These are phyloP conservation scores for Gadus macrocephalus DNA, from an alignment of 2,113 vertebrate genomes.

Conservation along the genomic window DNA sequence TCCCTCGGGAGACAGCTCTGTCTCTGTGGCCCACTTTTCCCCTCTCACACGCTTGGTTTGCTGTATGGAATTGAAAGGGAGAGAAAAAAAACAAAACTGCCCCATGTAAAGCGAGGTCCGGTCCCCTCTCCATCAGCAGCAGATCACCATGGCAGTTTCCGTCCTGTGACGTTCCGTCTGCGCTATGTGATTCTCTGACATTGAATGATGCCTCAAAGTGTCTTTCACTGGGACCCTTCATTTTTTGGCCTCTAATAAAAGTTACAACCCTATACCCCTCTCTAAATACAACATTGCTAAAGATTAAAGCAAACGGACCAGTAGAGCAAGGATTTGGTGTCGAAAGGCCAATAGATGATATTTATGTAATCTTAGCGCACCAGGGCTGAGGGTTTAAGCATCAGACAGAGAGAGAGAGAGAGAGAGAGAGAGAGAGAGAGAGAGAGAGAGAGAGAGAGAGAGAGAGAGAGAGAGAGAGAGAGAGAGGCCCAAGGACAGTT, in stretches of 20 bases:
- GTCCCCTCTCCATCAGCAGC: slow-evolving; percentile 49
- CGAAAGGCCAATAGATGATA: slow-evolving; percentile 52
- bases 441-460: too few relatives aligned
- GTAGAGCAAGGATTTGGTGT: slow-evolving; percentile 37
- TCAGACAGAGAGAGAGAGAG: too few relatives aligned
- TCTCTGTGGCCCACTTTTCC: slow-evolving; percentile 64
- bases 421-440: too few relatives aligned
- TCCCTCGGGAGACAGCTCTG: slow-evolving; percentile 60
- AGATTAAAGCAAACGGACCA: slow-evolving; percentile 53
- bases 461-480: slow-evolving; percentile 32
- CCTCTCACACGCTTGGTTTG: slow-evolving; percentile 31
- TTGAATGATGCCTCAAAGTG: slow-evolving; percentile 41
- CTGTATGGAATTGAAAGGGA: slow-evolving; percentile 31
- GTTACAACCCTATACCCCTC: slow-evolving; percentile 31
- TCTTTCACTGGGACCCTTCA: slow-evolving; percentile 46
- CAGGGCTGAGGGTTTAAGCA: slow-evolving; percentile 38
- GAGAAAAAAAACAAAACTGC: slow-evolving; percentile 24
- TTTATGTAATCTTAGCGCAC: slow-evolving; percentile 61
- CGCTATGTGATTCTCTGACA: slow-evolving; percentile 34
- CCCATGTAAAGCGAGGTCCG: slow-evolving; percentile 38
- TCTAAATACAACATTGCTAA: slow-evolving; percentile 27
- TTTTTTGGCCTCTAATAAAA: slow-evolving; percentile 39
- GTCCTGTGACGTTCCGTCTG: slow-evolving; percentile 36
- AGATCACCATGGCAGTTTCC: slow-evolving; percentile 14
- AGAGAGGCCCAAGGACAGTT: slow-evolving; percentile 64